Evolutionary conservation across 2,888 invertebrate species (phyloP).

Genomic region (Drosophila histrio): DNA sequence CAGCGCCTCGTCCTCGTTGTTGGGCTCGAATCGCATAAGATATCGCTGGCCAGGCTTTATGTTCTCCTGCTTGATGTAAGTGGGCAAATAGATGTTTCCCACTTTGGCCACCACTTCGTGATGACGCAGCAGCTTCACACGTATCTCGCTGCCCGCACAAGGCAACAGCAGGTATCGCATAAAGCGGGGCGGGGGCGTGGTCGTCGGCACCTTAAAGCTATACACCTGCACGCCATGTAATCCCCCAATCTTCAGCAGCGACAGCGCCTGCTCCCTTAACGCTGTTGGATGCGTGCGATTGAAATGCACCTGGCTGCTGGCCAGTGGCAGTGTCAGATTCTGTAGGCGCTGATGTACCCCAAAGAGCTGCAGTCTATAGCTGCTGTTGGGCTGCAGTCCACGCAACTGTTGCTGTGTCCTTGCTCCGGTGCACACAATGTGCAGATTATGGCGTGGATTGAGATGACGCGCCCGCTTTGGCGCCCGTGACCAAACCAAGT

Average conservation of each 20-base stretch:
- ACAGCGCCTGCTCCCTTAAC: constrained; percentile 85
- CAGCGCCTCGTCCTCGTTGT: constrained; percentile 85
- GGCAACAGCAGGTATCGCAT: constrained; percentile 85
- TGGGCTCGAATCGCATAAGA: constrained; percentile 85
- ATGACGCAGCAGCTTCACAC: constrained; percentile 84
- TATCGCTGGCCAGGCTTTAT: constrained; percentile 84
- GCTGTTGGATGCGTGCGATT: constrained; percentile 82
- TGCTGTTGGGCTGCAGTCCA: constrained; percentile 78
- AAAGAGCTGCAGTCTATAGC: constrained; percentile 83
- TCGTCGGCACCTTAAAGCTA: constrained; percentile 85
- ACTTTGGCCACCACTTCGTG: constrained; percentile 81
- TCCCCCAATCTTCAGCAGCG: constrained; percentile 85
- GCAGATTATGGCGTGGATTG: constrained; percentile 65
- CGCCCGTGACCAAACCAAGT: constrained; percentile 77
- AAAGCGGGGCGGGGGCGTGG: constrained; percentile 34
- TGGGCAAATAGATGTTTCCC: constrained; percentile 85
- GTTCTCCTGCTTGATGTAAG: constrained; percentile 83
- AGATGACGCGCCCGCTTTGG: constrained; percentile 76
- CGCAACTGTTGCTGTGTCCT: constrained; percentile 81
- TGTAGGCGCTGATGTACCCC: constrained; percentile 82
- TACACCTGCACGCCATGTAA: constrained; percentile 86
- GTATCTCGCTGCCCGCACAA: constrained; percentile 85
- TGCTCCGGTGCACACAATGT: constrained; percentile 82
- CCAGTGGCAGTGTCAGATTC: constrained; percentile 82
- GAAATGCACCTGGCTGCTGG: constrained; percentile 78